Percentiles rank a stretch among this genome's conserved stretches.
phyloP scores from a whole-genome alignment of 2,888 invertebrate species.

The Thereva nobilitata region DNA sequence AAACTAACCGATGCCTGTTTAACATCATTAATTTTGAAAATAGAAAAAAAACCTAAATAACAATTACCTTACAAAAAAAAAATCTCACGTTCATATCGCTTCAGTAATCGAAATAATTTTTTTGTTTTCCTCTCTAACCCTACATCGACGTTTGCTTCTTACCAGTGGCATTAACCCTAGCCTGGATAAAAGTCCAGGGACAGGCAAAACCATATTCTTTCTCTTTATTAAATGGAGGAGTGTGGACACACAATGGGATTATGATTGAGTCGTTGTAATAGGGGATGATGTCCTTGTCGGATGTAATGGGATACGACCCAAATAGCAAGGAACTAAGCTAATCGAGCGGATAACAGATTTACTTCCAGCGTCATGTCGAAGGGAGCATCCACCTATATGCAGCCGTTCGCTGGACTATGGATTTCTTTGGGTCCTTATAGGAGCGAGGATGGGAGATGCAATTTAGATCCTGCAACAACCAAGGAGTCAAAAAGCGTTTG shows the following conservation, averaged over 20 bases:
- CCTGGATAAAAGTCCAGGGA: slow-evolving; percentile 2
- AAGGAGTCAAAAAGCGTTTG: slow-evolving; percentile 45
- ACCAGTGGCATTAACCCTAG: no score
- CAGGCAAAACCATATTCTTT: slow-evolving; percentile 44
- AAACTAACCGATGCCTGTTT: no score
- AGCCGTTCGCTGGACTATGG: not conserved
- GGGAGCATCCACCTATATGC: not conserved
- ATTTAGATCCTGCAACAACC: not conserved
- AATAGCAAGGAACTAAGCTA: slow-evolving; percentile 40
- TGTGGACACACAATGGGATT: slow-evolving; percentile 48
- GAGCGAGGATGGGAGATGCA: no score
- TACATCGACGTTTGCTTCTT: no score
- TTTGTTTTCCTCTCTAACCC: no score
- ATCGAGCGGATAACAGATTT: slow-evolving; percentile 44
- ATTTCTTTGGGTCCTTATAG: not conserved
- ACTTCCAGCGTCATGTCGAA: slow-evolving; percentile 27
- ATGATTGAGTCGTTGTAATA: slow-evolving; percentile 49
- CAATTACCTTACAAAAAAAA: no score
- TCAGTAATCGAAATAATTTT: no score
- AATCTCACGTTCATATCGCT: no score
- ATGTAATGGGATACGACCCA: slow-evolving; percentile 39
- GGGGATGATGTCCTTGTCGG: slow-evolving; percentile 44
- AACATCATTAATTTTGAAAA: no score
- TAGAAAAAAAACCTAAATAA: no score
- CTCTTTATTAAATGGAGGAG: slow-evolving; percentile 45